These are phyloP conservation scores for Xanthia icteritia DNA, from an alignment of 2,888 invertebrate species.

Conservation along the genomic window DNA sequence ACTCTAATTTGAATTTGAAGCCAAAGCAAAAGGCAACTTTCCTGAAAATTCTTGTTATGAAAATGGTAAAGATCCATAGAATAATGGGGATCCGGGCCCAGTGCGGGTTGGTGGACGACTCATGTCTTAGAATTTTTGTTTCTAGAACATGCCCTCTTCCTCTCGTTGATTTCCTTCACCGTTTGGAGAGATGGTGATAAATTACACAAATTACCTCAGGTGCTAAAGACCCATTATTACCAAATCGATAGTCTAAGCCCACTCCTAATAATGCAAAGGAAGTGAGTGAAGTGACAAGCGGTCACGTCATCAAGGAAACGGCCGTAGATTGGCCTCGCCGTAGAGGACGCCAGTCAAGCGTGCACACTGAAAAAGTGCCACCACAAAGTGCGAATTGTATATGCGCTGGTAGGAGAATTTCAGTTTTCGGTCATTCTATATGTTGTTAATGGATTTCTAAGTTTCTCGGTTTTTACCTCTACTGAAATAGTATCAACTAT, in stretches of 20 bases:
- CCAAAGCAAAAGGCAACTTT: background rate
- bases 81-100: background rate
- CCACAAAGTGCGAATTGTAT: constrained; percentile 48
- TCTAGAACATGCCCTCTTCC: background rate
- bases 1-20: background rate
- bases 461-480: constrained; percentile 16
- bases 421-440: constrained; percentile 22
- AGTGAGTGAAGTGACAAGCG: constrained; percentile 68
- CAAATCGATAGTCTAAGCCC: constrained; percentile 43
- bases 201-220: background rate
- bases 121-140: background rate
- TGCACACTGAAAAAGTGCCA: constrained; percentile 72
- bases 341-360: constrained; percentile 79
- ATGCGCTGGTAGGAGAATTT: constrained; percentile 40
- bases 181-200: background rate
- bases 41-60: background rate
- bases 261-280: constrained; percentile 65
- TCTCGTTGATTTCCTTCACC: background rate
- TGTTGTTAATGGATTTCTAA: constrained; percentile 47
- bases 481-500: background rate
- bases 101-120: background rate
- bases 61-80: background rate
- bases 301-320: constrained; percentile 78
- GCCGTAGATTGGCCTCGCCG: constrained; percentile 72
- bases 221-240: constrained; percentile 6